Percentiles rank a stretch among this genome's conserved stretches.
phyloP scores from a whole-genome alignment of 2,113 vertebrate genomes.

The Pao palembangensis region DNA sequence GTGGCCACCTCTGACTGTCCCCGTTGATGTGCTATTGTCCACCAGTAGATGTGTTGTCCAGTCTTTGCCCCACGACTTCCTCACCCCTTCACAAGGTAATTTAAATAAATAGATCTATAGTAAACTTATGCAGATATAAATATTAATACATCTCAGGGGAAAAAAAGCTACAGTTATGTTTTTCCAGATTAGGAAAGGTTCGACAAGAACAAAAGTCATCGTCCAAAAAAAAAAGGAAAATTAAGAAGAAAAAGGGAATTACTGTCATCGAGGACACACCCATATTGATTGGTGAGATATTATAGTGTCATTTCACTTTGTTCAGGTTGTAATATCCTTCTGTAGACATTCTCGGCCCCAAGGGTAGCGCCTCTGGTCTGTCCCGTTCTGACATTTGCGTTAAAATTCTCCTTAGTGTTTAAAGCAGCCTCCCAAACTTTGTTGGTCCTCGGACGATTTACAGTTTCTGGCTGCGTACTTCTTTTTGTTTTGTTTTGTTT shows the following conservation, averaged over 20 bases:
- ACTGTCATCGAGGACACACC: constrained; percentile 32
- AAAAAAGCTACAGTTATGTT: constrained; percentile 51
- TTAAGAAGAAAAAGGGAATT: constrained; percentile 13
- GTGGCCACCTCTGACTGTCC: constrained; percentile 48
- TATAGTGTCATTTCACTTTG: constrained; percentile 24
- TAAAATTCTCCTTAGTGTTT: constrained; percentile 39
- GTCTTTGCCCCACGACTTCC: constrained; percentile 27
- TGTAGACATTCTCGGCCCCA: constrained; percentile 21
- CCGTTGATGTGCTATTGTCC: constrained; percentile 51
- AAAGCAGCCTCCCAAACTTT: constrained; percentile 25
- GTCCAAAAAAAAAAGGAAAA: constrained; percentile 53
- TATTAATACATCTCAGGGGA: constrained; percentile 36
- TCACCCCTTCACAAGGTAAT: constrained; percentile 56
- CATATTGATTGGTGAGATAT: constrained; percentile 19
- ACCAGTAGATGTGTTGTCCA: constrained; percentile 14
- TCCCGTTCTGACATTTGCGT: constrained; percentile 16
- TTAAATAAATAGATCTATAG: constrained; percentile 66
- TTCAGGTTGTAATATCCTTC: constrained; percentile 19
- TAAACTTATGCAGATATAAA: constrained; percentile 46
- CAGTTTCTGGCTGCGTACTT: background rate
- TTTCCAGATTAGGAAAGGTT: constrained; percentile 25
- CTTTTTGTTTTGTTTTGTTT: constrained; percentile 3
- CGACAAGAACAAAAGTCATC: constrained; percentile 29
- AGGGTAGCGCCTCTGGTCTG: constrained; percentile 14
- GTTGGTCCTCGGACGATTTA: background rate